Base-by-base conservation (phyloP, 2,888 invertebrate genomes). In the Drosophila percnosoma region DNA sequence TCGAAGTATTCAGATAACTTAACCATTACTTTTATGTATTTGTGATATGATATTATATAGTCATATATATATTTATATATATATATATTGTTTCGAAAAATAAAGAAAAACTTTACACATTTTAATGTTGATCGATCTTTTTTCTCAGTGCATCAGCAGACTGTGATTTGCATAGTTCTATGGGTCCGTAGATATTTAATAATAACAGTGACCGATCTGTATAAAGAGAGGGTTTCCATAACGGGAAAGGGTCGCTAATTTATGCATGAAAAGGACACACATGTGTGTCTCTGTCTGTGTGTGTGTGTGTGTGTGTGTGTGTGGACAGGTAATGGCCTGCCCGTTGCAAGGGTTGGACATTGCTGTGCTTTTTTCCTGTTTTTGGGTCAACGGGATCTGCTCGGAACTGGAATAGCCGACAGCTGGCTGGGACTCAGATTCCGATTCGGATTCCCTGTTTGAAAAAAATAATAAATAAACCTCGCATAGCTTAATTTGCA, bases 271-370 rank as follows among this genome's bases (percentile, higher is more conserved):
- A 36, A 48, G 54, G 58, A 21, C 42, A 31, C n/a, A 58, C 31
- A 64, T 61, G 48, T 42, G 33, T 55, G 24, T 57, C n/a, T 10
- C 33, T 10, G 2, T 10, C 33, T 33, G 42, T 10, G 18, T 49
- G 10, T 27, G 10, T 48, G 27, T 61, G 45, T 61, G 54, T 10
- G 18, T 49, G 10, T 27, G 10, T 48, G 27, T 61, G 45, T 61
- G 54, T 73, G 65, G 62, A 73, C 76, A 75, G 59, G 76, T 70
- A 78, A 53, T 27, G 52, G 55, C 49, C 53, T 24, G 15, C 8
- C 45, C 24, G 24, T 24, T 27, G 21, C 54, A 77, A 80, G 74
- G 87, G 74, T 79, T 70, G 66, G 60, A 66, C 74, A 83, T 59
- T 80, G 78, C 85, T 78, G 82, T 68, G 34, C 31, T 68, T 69